Evolutionary conservation across 2,888 invertebrate species (phyloP), one percentile per base, ranked within the genome.

Genomic region (Ligdia adustata): DNA sequence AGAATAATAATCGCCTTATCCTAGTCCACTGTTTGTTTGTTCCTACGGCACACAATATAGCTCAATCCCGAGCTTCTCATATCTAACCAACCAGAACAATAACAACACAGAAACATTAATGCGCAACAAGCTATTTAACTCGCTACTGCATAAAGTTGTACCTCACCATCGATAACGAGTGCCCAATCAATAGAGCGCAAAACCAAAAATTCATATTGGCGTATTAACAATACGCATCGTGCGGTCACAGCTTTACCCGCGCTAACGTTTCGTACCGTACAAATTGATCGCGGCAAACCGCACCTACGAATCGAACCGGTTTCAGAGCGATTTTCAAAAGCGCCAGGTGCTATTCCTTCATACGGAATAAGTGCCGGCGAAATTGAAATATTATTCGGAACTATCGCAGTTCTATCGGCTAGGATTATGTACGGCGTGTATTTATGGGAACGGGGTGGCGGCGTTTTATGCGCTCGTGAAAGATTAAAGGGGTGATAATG

Each of bases 351-450:
- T 18, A 41, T 41, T 43, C 51, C 46, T 45, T 64, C 67, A 61
- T 67, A 63, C 66, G 66, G 69, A 47, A 48, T 42, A 70, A 73
- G 72, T 72, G 71, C 66, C 59, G 57, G 50, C 43, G 67, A 71
- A n/a, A 77, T 72, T 75, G 77, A 76, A 76, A 79, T 78, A 77
- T 77, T 76, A 75, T 77, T 70, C 68, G n/a, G 61, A 66, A 63
- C 71, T 68, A 71, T 66, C 68, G 64, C 50, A 61, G 64, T 57
- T 66, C 66, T 66, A 72, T 70, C 64, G 67, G 50, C 64, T 60
- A 9, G 38, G 56, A 63, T 71, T 75, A 67, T 69, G 66, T 63
- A 65, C 57, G 60, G 52, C 39, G 55, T 43, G 44, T 52, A 46
- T 56, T 47, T 52, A n/a, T 44, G 50, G 29, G 48, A 26, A 3